phyloP scores from a whole-genome alignment of 2,888 invertebrate species.

The Phytoseiulus persimilis region DNA sequence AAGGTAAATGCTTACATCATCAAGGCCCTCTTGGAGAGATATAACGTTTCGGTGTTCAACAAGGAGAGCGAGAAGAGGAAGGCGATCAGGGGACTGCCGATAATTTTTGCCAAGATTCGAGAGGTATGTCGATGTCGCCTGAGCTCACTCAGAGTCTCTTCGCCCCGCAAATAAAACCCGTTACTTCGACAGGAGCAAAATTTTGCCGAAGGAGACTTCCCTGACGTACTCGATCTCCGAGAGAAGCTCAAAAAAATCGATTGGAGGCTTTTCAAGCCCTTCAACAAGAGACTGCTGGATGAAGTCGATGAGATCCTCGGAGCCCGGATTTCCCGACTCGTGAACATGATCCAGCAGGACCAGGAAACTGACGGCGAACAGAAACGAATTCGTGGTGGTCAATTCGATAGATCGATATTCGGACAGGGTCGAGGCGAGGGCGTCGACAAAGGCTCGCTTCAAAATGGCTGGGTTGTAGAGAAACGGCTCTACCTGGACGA shows the following conservation, averaged over 20 bases:
- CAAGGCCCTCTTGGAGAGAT: conserved; percentile 72
- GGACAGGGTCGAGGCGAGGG: conserved; percentile 91
- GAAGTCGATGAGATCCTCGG: conserved; percentile 92
- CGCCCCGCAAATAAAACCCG: conserved; percentile 15
- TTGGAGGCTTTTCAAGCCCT: conserved; percentile 82
- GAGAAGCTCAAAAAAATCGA: conserved; percentile 75
- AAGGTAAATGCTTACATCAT: conserved; percentile 96
- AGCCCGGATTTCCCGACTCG: conserved; percentile 86
- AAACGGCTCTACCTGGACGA: conserved; percentile 79
- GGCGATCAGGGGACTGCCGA: conserved; percentile 80
- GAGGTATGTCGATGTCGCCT: conserved; percentile 49
- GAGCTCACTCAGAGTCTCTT: background rate
- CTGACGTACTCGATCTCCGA: conserved; percentile 91
- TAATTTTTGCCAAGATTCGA: conserved; percentile 79
- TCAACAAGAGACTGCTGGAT: conserved; percentile 81
- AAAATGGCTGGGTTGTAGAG: conserved; percentile 92
- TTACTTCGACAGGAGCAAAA: conserved; percentile 65
- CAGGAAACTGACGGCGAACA: background rate
- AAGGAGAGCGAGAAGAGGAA: conserved; percentile 97
- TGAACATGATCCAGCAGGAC: conserved; percentile 83
- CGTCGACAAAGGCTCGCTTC: conserved; percentile 87
- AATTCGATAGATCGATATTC: conserved; percentile 59
- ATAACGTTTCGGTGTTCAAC: conserved; percentile 94
- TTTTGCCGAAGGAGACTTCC: conserved; percentile 96
- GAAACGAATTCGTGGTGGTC: background rate